These are phyloP conservation scores for Eurois occulta DNA, from an alignment of 2,888 invertebrate species.

Conservation along the genomic window DNA sequence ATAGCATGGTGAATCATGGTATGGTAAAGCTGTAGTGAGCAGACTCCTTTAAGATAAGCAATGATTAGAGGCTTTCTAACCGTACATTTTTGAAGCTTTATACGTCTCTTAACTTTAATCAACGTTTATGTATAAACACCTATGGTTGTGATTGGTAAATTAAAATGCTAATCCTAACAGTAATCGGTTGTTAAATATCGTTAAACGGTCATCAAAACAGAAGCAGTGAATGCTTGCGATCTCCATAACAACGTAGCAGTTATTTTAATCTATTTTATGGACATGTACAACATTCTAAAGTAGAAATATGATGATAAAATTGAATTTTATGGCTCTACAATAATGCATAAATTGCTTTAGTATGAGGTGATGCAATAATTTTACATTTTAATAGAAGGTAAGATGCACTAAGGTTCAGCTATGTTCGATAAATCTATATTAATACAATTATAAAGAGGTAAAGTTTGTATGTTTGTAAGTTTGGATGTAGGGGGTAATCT, in stretches of 20 bases:
- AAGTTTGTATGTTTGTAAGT: neutral
- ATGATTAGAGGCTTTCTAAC: neutral
- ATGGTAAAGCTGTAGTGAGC: neutral
- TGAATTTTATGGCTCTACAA: slow-evolving; percentile 31
- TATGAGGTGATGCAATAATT: slow-evolving; percentile 28
- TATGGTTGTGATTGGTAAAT: neutral
- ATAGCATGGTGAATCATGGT: neutral
- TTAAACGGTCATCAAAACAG: neutral
- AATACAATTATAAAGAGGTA: neutral
- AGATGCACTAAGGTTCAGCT: neutral
- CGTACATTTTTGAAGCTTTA: neutral
- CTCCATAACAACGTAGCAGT: neutral
- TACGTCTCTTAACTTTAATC: neutral
- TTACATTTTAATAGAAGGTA: slow-evolving; percentile 4
- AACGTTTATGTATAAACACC: neutral
- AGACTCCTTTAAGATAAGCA: too few relatives aligned
- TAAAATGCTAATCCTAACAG: neutral
- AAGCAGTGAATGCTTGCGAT: slow-evolving; percentile 18
- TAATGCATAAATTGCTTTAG: slow-evolving; percentile 32
- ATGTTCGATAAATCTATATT: neutral
- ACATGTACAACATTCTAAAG: slow-evolving; percentile 29
- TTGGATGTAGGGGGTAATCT: neutral
- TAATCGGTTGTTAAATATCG: neutral
- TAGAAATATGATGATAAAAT: slow-evolving; percentile 35
- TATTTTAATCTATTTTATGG: slow-evolving; percentile 23